These are phyloP conservation scores for Arvicanthis niloticus DNA, from an alignment of 2,113 vertebrate genomes.

Conservation along the genomic window DNA sequence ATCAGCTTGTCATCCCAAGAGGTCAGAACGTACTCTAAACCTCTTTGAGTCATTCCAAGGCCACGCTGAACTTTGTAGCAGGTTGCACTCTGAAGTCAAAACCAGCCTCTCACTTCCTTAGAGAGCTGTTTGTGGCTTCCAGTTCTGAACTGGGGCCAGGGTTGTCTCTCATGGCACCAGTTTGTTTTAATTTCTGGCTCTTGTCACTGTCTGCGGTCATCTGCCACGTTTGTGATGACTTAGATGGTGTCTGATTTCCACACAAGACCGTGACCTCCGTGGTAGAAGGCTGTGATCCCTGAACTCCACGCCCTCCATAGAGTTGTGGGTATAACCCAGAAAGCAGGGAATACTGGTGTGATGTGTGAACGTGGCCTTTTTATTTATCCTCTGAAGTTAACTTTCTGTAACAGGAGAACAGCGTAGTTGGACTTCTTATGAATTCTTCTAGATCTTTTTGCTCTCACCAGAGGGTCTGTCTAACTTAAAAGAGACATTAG, in stretches of 20 bases:
- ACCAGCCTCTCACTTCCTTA: neutral
- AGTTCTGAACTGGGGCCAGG: neutral
- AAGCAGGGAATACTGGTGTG: neutral
- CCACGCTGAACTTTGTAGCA: neutral
- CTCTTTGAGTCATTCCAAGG: neutral
- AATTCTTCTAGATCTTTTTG: neutral
- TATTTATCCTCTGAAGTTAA: neutral
- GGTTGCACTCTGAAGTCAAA: neutral
- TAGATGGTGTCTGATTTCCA: neutral
- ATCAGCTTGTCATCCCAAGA: neutral
- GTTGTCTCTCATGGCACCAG: neutral
- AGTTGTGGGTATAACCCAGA: neutral
- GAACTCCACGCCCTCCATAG: neutral
- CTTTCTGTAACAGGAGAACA: neutral
- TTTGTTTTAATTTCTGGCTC: neutral
- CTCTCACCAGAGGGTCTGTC: neutral
- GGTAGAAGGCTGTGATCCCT: neutral
- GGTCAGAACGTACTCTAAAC: neutral
- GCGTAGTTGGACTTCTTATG: neutral
- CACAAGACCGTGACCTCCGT: neutral
- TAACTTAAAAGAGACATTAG: slow-evolving; percentile 3
- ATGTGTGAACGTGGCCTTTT: neutral
- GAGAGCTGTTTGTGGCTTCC: neutral
- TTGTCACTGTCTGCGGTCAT: neutral
- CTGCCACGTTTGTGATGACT: neutral